phyloP scores from a whole-genome alignment of 2,888 invertebrate genomes.

The Isotomurus palustris region DNA sequence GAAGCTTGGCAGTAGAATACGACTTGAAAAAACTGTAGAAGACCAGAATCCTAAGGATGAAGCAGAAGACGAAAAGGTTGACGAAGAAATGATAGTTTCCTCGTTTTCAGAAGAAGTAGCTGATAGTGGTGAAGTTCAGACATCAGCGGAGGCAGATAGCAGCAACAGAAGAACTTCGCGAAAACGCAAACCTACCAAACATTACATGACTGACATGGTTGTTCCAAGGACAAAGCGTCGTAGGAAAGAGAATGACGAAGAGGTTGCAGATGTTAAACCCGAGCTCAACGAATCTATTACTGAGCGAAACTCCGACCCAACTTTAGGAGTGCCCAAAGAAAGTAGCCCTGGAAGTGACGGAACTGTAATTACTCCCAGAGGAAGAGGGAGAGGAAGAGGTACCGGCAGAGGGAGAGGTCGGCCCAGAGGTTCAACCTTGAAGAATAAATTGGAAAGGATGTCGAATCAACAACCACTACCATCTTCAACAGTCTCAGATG shows the following conservation, averaged over 20 bases:
- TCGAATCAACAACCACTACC: no score
- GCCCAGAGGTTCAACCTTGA: constrained; percentile 32
- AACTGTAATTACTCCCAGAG: constrained; percentile 11
- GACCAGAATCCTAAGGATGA: no score
- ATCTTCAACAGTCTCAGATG: no score
- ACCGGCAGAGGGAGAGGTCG: not conserved
- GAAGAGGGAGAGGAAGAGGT: constrained; percentile 27
- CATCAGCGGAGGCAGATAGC: not conserved
- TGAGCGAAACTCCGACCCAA: not conserved
- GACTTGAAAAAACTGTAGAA: no score
- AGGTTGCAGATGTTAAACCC: constrained; percentile 2
- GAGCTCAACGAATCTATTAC: not conserved
- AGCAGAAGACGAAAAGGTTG: no score
- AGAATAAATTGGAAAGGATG: constrained; percentile 29
- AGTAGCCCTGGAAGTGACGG: constrained; percentile 10
- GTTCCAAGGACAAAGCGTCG: constrained; percentile 24
- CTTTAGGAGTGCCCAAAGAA: constrained; percentile 19
- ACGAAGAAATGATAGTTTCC: no score
- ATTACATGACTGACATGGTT: constrained; percentile 26
- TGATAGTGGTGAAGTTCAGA: no score
- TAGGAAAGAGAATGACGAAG: constrained; percentile 18
- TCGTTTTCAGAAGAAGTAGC: no score
- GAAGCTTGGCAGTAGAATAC: no score
- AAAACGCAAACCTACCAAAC: constrained; percentile 34
- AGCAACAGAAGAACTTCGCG: constrained; percentile 21